Evolutionary conservation across 1,140 invertebrate species (phyloP), one percentile per base, ranked within the genome.

Genomic region (Trypoxylus dichotomus): DNA sequence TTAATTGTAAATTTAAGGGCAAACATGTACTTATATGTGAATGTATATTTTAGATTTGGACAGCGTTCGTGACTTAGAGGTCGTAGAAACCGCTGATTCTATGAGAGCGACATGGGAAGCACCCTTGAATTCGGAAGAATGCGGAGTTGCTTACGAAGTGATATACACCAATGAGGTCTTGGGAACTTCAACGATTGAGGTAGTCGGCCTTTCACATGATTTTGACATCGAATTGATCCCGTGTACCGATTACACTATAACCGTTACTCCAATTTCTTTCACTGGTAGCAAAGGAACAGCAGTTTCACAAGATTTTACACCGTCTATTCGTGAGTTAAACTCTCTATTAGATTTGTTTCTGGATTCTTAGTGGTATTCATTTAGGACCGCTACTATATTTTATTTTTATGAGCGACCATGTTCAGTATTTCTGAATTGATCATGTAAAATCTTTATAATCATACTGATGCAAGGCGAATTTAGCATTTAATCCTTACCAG

Each of bases 41-140:
- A 74, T 19, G 15, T 1, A 24, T n/a, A 32, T 74, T 41, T 32
- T 41, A 74, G 72, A 74, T 74, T 74, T 74, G 72, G 27, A 32
- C 32, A 41, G 25, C 13, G 72, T 74, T n/a, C 25, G 37, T 1
- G 72, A 74, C 32, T 15, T 74, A 21, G 0, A 24, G 11, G 72
- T 74, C 1, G 2, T 13, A 1, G 32, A 74, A 37, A 42, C 21
- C 10, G 37, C 25, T 19, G 37, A 42, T 13, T 15, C 32, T n/a
- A 10, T 74, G 3, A 74, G 29, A 32, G 72, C 72, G 10, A 41
- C 72, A 11, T 74, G 72, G 72, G 37, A 32, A 41, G 25, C 72
- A 19, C 72, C 72, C 7, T 42, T 74, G 37, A 74, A 74, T 42
- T 74, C 72, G 3, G 72, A 74, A 42, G 29, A 74, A 24, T 74